These are phyloP conservation scores for Cancer borealis DNA, from an alignment of 2,888 invertebrate species.

Conservation along the genomic window DNA sequence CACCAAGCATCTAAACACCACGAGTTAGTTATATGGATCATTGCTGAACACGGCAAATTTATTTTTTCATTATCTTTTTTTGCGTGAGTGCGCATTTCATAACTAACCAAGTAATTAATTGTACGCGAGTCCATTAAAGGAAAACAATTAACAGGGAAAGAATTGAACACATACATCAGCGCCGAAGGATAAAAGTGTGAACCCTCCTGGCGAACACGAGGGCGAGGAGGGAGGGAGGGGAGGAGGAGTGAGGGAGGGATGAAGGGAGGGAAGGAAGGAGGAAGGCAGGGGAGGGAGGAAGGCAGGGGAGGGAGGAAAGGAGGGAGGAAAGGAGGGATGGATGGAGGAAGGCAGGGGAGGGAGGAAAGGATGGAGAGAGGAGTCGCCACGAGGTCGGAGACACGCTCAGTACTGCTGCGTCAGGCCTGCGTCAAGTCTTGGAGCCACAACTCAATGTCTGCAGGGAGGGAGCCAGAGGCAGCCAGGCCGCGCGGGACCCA, in stretches of 20 bases:
- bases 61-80: neutral
- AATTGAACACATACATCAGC: neutral
- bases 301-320: neutral
- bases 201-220: neutral
- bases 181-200: neutral
- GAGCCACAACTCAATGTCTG: too few relatives aligned
- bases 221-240: neutral
- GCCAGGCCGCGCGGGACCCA: too few relatives aligned
- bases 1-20: too few relatives aligned
- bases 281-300: neutral
- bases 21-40: too few relatives aligned
- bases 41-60: too few relatives aligned
- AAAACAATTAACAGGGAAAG: neutral
- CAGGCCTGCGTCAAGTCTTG: too few relatives aligned
- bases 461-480: too few relatives aligned
- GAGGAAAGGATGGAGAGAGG: neutral
- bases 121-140: constrained; percentile 1
- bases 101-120: constrained; percentile 1
- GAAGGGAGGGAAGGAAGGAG: too few relatives aligned
- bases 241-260: neutral
- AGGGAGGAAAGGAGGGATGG: neutral
- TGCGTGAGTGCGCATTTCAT: neutral
- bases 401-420: too few relatives aligned
- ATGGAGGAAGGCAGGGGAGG: too few relatives aligned
- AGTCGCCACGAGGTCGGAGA: neutral